phyloP scores from a whole-genome alignment of 2,113 vertebrate species.

The Trinectes maculatus region DNA sequence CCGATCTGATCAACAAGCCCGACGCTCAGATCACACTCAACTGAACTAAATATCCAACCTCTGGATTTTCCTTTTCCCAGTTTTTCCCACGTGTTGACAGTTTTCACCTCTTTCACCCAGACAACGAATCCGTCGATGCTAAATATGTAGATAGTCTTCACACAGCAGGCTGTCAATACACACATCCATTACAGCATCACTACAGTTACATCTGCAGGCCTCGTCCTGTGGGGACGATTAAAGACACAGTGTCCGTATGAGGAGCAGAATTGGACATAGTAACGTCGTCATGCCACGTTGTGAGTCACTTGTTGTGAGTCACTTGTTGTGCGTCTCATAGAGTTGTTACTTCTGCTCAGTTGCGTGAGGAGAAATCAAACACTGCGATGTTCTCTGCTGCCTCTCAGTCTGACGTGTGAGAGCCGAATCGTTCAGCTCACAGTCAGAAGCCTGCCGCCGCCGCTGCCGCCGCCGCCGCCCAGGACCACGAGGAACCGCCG shows the following conservation, averaged over 20 bases:
- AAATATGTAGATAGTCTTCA: too few relatives aligned
- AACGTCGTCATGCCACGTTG: slow-evolving; percentile 20
- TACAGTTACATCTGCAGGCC: too few relatives aligned
- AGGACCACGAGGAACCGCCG: slow-evolving; percentile 44
- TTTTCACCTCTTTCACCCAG: too few relatives aligned
- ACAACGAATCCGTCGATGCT: too few relatives aligned
- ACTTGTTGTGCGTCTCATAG: slow-evolving; percentile 69
- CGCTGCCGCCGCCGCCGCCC: too few relatives aligned
- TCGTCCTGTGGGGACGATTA: background rate
- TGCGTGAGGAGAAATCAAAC: slow-evolving; percentile 76
- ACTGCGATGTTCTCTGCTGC: slow-evolving; percentile 73
- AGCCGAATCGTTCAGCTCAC: slow-evolving; percentile 72
- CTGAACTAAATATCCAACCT: too few relatives aligned
- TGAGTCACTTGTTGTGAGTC: slow-evolving; percentile 68
- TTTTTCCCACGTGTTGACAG: too few relatives aligned
- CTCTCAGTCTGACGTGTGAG: slow-evolving; percentile 67
- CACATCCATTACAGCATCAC: too few relatives aligned
- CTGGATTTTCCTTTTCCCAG: too few relatives aligned
- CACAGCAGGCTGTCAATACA: too few relatives aligned
- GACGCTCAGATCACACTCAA: too few relatives aligned
- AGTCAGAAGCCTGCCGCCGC: slow-evolving; percentile 64
- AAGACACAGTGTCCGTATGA: background rate
- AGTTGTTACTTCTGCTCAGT: slow-evolving; percentile 71
- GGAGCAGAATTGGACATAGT: background rate
- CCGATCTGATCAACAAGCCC: too few relatives aligned